A percentile compares a stretch with the other conserved stretches of the same genome.
phyloP scores from a whole-genome alignment of 64 coral and sea anemone genomes.

The Astreopora myriophthalma region DNA sequence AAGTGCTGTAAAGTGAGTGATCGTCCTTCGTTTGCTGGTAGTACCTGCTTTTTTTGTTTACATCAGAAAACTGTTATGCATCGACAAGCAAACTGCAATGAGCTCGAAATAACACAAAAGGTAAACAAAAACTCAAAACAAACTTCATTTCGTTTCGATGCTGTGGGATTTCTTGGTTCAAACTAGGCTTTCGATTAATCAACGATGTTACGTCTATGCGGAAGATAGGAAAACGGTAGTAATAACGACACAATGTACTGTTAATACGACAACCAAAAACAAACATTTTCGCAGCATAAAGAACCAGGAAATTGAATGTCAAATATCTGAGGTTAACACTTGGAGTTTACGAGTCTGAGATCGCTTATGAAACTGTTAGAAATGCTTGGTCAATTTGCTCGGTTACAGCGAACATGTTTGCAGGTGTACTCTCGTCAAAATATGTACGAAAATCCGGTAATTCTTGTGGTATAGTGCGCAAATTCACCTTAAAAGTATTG shows the following conservation, averaged over 20 bases:
- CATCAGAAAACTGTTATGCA: constrained; percentile 64
- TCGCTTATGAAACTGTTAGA: neutral
- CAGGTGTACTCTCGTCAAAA: neutral
- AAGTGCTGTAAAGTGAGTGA: constrained; percentile 32
- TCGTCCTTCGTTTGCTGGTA: constrained; percentile 18
- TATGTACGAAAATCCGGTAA: neutral
- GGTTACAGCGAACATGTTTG: neutral
- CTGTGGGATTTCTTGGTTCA: neutral
- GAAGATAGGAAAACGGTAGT: neutral
- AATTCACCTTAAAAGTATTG: neutral
- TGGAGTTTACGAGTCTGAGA: neutral
- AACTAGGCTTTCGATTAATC: neutral
- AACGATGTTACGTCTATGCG: neutral
- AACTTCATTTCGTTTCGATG: neutral
- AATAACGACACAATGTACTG: neutral
- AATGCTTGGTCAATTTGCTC: neutral
- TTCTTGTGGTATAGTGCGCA: neutral
- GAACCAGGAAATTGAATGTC: neutral
- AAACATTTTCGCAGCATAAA: neutral
- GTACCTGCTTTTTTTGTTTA: constrained; percentile 75
- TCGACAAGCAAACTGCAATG: constrained; percentile 28
- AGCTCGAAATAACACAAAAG: neutral
- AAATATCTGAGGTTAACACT: neutral
- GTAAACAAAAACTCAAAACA: neutral
- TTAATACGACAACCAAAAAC: neutral